Evolutionary conservation across 2,797 vertebrate genomes (phyloP).

Genomic region (Bryconaethiops microstoma): DNA sequence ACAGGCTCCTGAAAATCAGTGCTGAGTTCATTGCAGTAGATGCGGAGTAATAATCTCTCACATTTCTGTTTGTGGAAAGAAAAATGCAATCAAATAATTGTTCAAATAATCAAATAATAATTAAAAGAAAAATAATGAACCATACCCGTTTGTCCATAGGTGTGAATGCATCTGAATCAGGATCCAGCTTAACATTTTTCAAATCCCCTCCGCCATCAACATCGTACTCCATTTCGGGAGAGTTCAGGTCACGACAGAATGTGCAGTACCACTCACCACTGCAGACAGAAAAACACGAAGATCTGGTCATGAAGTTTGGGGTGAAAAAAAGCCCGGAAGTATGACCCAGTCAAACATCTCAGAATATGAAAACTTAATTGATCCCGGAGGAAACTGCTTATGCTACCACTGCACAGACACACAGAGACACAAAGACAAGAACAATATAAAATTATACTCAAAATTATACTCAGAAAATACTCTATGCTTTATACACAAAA

Average conservation of each 20-base stretch:
- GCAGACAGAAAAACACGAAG: slow-evolving; percentile 18
- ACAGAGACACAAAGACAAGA: no score
- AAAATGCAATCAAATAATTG: background rate
- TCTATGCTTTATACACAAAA: background rate
- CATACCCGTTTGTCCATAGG: slow-evolving; percentile 85
- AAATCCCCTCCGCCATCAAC: slow-evolving; percentile 76
- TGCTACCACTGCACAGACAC: no score
- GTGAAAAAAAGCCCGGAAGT: background rate
- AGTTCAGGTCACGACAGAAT: slow-evolving; percentile 85
- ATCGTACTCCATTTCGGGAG: slow-evolving; percentile 90
- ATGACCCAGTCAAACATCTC: background rate
- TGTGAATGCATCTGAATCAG: slow-evolving; percentile 65
- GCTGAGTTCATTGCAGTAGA: slow-evolving; percentile 94
- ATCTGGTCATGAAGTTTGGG: background rate
- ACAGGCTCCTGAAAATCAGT: slow-evolving; percentile 93
- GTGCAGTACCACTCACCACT: slow-evolving; percentile 98
- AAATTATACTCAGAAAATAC: no score
- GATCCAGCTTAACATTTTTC: slow-evolving; percentile 60
- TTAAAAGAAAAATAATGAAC: slow-evolving; percentile 4
- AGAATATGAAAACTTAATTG: background rate
- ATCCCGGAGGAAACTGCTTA: no score
- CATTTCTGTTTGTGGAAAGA: slow-evolving; percentile 81
- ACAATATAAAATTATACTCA: no score
- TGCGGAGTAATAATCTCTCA: slow-evolving; percentile 88
- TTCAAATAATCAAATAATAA: no score